A percentile compares a stretch with the other conserved stretches of the same genome.
Conservation (phyloP, 2,888 invertebrate species). For the Aethes cnicana region DNA sequence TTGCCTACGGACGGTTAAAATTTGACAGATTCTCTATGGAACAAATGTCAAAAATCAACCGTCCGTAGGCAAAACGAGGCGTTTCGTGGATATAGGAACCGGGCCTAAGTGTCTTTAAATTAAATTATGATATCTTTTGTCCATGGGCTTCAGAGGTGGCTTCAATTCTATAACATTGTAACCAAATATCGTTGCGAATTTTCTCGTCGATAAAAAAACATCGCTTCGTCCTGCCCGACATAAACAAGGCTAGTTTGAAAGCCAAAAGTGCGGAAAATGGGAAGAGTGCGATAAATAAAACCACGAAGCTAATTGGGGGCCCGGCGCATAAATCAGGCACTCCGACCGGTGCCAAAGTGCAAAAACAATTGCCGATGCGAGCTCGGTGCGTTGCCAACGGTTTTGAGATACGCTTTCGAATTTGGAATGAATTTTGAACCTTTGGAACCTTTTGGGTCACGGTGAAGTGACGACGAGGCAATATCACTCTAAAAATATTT, state of each 20-base stretch:
- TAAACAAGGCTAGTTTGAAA: constrained; percentile 35
- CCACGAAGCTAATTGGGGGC: constrained; percentile 74
- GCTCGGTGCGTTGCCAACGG: constrained; percentile 35
- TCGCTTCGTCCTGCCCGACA: constrained; percentile 32
- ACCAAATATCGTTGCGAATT: neutral
- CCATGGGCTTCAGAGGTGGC: neutral
- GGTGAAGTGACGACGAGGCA: too few species aligned
- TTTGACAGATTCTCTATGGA: too few species aligned
- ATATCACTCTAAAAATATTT: too few species aligned
- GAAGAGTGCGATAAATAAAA: constrained; percentile 75
- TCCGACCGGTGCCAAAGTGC: constrained; percentile 55
- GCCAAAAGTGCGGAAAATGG: constrained; percentile 70
- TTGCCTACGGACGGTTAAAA: too few species aligned
- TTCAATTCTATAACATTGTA: neutral
- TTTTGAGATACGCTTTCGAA: constrained; percentile 39
- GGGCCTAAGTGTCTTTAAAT: too few species aligned
- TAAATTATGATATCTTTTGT: too few species aligned
- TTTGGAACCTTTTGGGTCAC: neutral
- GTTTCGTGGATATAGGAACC: too few species aligned
- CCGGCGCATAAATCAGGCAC: constrained; percentile 75
- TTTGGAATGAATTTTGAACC: constrained; percentile 22
- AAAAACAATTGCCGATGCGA: constrained; percentile 56
- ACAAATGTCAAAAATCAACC: too few species aligned
- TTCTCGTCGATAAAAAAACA: constrained; percentile 4
- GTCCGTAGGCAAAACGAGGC: too few species aligned